These are phyloP conservation scores for Mimumesa dahlbomi DNA, from an alignment of 2,888 invertebrate genomes.

Conservation along the genomic window DNA sequence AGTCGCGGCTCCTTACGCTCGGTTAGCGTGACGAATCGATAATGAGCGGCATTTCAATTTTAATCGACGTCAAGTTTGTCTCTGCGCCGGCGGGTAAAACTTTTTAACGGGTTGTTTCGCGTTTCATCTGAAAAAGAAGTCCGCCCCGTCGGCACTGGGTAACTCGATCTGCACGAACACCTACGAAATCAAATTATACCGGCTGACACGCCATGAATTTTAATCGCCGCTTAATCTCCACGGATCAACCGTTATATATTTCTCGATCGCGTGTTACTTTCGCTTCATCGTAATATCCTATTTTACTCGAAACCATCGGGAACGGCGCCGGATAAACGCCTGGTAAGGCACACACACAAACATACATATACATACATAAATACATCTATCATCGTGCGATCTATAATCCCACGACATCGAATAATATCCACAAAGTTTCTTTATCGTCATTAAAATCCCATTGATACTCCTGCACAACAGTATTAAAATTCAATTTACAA, in stretches of 20 bases:
- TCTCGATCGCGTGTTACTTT: slow-evolving; percentile 53
- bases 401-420: too few relatives aligned
- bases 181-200: slow-evolving; percentile 67
- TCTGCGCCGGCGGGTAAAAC: slow-evolving; percentile 13
- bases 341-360: too few relatives aligned
- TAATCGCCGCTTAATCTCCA: slow-evolving; percentile 62
- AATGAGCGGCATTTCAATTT: slow-evolving; percentile 62
- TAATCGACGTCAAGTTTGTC: slow-evolving; percentile 61
- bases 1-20: slow-evolving; percentile 50
- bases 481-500: too few relatives aligned
- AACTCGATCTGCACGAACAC: slow-evolving; percentile 66
- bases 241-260: slow-evolving; percentile 42
- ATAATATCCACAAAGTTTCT: too few relatives aligned
- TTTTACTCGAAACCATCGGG: slow-evolving; percentile 19
- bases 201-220: slow-evolving; percentile 65
- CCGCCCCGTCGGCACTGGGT: slow-evolving; percentile 33
- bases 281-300: slow-evolving; percentile 47
- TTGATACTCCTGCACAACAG: too few relatives aligned
- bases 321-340: too few relatives aligned
- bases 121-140: slow-evolving; percentile 23
- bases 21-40: slow-evolving; percentile 63
- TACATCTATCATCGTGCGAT: too few relatives aligned
- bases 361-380: too few relatives aligned
- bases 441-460: too few relatives aligned
- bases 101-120: slow-evolving; percentile 7